Evolutionary conservation across 2,113 vertebrate genomes (phyloP).

Genomic region (Solenodon paradoxus): DNA sequence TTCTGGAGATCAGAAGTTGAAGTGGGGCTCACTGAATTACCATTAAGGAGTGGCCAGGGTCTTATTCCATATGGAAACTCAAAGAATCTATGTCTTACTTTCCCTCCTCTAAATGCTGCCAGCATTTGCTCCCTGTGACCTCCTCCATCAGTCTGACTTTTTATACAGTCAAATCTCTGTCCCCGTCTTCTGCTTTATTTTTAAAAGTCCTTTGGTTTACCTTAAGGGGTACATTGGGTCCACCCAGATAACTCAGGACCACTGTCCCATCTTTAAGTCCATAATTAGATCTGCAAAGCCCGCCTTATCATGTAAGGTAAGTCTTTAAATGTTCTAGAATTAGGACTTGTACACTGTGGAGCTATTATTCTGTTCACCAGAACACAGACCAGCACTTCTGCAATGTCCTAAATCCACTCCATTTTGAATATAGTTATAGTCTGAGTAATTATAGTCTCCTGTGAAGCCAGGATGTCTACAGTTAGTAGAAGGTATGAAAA

Average conservation of each 20-base stretch:
- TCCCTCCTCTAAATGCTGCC: not conserved
- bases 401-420: not conserved
- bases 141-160: not conserved
- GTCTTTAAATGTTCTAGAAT: not conserved
- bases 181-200: not conserved
- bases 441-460: not conserved
- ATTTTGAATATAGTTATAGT: not conserved
- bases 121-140: not conserved
- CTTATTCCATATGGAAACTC: not conserved
- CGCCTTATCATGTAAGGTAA: not conserved
- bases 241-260: not conserved
- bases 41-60: not conserved
- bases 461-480: not conserved
- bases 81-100: not conserved
- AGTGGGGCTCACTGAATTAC: not conserved
- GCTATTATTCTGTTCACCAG: not conserved
- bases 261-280: not conserved
- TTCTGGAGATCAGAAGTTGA: not conserved
- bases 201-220: not conserved
- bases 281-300: not conserved
- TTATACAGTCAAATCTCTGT: not conserved
- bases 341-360: not conserved
- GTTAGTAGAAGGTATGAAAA: not conserved
- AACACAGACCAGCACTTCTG: not conserved
- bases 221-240: not conserved